Conservation (phyloP, 37 sponge, comb jelly and placozoan species). For the Aplysina aerophoba region DNA sequence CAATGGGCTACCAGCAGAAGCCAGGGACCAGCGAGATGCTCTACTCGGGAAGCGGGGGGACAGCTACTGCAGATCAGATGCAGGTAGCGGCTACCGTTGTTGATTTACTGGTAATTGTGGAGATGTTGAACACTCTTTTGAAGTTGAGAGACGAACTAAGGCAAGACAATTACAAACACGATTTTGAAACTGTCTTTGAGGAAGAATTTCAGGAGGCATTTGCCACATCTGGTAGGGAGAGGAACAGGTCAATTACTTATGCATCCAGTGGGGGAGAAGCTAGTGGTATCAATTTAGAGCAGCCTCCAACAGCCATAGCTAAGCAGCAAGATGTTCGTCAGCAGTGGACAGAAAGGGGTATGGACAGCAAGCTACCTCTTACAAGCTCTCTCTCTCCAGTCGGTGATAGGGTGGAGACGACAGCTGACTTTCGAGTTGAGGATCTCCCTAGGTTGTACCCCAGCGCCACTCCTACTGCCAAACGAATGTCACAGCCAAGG, state of each 20-base stretch:
- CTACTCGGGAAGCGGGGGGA: neutral
- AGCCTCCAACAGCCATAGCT: too few species aligned
- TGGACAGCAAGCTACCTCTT: too few species aligned
- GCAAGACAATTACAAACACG: neutral
- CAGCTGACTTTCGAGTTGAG: too few species aligned
- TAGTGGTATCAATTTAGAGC: too few species aligned
- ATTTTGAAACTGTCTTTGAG: neutral
- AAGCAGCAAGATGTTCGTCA: too few species aligned
- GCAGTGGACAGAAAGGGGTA: too few species aligned
- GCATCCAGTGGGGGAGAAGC: too few species aligned
- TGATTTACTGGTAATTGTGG: neutral
- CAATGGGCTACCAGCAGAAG: conserved; percentile 4
- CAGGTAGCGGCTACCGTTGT: neutral
- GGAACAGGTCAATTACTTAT: too few species aligned
- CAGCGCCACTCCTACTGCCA: too few species aligned
- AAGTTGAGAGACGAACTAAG: neutral
- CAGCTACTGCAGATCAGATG: neutral
- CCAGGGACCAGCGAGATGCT: neutral
- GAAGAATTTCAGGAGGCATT: neutral
- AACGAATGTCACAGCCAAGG: too few species aligned
- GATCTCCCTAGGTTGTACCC: too few species aligned
- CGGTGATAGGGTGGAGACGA: neutral
- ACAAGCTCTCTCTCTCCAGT: neutral
- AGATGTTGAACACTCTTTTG: neutral
- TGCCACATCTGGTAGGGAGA: neutral